These are phyloP conservation scores for Eucidaris tribuloides DNA, from an alignment of 35 echinoderm and acorn worm species.

Conservation along the genomic window DNA sequence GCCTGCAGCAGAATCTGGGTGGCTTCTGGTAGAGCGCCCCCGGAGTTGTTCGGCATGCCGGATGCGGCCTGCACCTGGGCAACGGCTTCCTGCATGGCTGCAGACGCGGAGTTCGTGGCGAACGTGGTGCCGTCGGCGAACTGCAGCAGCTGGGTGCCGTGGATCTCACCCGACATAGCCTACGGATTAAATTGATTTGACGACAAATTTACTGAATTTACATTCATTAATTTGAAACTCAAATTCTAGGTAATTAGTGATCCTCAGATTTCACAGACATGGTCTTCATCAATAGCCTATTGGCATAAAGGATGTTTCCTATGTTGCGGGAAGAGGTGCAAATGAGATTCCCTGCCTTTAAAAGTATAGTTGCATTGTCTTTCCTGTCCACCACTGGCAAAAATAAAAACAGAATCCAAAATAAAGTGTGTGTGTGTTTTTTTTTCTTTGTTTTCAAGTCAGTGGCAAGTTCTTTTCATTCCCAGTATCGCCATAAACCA, in stretches of 20 bases:
- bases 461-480: too few species aligned
- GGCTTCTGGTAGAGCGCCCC: background rate
- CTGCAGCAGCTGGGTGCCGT: conserved; percentile 58
- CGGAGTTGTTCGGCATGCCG: background rate
- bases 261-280: background rate
- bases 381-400: too few species aligned
- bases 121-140: conserved; percentile 31
- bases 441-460: too few species aligned
- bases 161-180: conserved; percentile 58
- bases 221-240: background rate
- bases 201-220: background rate
- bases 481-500: too few species aligned
- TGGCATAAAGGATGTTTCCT: background rate
- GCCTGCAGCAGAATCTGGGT: conserved; percentile 72
- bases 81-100: conserved; percentile 59
- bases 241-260: background rate
- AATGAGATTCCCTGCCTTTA: background rate
- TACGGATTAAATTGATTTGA: background rate
- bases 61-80: conserved; percentile 49
- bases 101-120: conserved; percentile 44
- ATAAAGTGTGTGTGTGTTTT: too few species aligned
- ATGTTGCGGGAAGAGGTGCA: background rate
- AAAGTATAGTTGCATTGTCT: background rate
- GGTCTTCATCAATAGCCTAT: background rate
- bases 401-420: too few species aligned